Evolutionary conservation across 2,113 vertebrate species (phyloP), one percentile per base, ranked within the genome.

Genomic region (Apeltes quadracus): DNA sequence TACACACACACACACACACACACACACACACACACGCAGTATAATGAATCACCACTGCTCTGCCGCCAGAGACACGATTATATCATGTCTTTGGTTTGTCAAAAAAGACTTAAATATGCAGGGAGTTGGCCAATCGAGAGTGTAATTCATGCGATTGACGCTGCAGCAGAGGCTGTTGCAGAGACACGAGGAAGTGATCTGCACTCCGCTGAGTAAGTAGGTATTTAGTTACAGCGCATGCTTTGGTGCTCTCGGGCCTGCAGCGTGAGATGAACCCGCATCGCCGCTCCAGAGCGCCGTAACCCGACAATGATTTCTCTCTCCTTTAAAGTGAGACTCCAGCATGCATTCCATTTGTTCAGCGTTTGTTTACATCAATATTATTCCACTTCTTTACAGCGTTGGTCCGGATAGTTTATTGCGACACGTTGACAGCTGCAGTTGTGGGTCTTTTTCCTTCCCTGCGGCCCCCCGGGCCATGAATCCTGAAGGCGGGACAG

Each of bases 401-500:
- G 36, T 25, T 51, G 46, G 15, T 69, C 5, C 64, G 58, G 32
- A 16, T 20, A 55, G 29, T 61, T 63, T 79, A 53, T 75, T 78
- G 61, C 64, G 71, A 51, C 70, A 63, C 59, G 62, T 9, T 46
- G 20, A 41, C 76, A 78, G 79, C 62, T 88, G 63, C 59, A 61
- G 64, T 83, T 83, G 70, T 72, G 65, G n/a, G 18, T 43, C 9
- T 63, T 65, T 41, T 69, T 72, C 34, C 39, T 70, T 78, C 71
- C 64, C 55, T 50, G 41, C 13, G 54, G 64, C 55, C 25, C 48
- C 2, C 59, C 69, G 76, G 70, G 76, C 74, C 68, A 85, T 89
- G 87, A 90, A 87, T 91, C 83, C 77, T 71, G 23, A 25, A 75
- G 69, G 73, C 69, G 72, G 59, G 78, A 83, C 81, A 53, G 69